Base-by-base conservation (phyloP, 2,888 invertebrate genomes). In the Drosophila picticornis region DNA sequence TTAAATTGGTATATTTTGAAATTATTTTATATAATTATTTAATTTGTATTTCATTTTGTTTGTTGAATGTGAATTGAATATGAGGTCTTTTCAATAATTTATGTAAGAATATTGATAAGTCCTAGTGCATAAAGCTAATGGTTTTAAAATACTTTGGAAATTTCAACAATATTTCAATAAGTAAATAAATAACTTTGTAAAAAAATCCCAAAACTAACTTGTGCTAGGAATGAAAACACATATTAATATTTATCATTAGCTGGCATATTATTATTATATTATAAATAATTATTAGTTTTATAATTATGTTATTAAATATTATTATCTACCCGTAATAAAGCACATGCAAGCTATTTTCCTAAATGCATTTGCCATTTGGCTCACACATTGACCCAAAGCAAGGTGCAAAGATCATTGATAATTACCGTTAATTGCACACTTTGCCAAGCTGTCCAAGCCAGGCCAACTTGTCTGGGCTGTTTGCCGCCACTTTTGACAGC, bases 381-480 rank as follows among this genome's bases (percentile, higher is more conserved):
- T 27, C 7, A 27, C 27, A 43, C n/a, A 25, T 9, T 56, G 38
- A 43, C n/a, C 57, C 16, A 25, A 46, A 9, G 46, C 46, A 61
- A 66, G 62, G 50, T 48, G 32, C 61, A 79, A 75, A 75, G 79
- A 43, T 56, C 61, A 59, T 52, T 56, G 56, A 53, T 70, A 70
- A 78, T 74, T 74, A 60, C 19, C 63, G 31, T 57, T 70, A 74
- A 70, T 66, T 60, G 50, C 63, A 38, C 70, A 46, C 70, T 74
- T 70, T 63, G 19, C 11, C 16, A 16, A 38, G 27, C 27, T 53
- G 60, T 43, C 19, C n/a, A 29, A 48, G 52, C 34, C 40, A 40
- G 56, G 29, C 40, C 52, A 32, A 50, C 27, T 40, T 55, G 50
- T 43, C 55, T 36, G 38, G 16, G 34, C 48, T 36, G 43, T 56